Conservation (phyloP, 1,140 invertebrate species). For the Drosophila chauvacae region DNA sequence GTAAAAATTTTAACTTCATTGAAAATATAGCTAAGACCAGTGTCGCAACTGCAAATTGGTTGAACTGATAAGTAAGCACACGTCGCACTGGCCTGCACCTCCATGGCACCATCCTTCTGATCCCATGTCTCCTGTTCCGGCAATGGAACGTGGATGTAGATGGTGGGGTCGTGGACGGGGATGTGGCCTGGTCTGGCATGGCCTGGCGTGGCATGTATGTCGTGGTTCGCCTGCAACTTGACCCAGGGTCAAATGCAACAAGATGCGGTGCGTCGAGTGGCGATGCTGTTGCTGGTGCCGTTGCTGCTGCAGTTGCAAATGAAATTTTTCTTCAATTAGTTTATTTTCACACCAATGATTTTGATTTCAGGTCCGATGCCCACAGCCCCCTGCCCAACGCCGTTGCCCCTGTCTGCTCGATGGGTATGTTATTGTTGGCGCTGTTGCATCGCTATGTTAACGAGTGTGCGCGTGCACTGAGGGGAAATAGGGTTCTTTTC, state of each 20-base stretch:
- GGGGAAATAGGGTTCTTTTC: neutral
- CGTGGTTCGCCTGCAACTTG: conserved; percentile 61
- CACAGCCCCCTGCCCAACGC: neutral
- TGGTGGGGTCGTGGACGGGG: neutral
- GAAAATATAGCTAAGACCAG: neutral
- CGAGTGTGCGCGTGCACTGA: conserved; percentile 22
- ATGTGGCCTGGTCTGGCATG: conserved; percentile 17
- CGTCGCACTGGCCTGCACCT: conserved; percentile 23
- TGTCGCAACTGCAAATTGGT: conserved; percentile 44
- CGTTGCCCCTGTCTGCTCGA: conserved; percentile 10
- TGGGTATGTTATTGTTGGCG: conserved; percentile 41
- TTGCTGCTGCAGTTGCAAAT: conserved; percentile 51
- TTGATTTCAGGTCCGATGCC: conserved; percentile 70
- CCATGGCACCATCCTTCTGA: conserved; percentile 2
- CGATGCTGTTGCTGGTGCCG: conserved; percentile 24
- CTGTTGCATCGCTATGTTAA: conserved; percentile 53
- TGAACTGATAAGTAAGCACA: conserved; percentile 67
- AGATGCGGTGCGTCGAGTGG: conserved; percentile 59
- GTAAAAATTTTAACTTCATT: too few relatives aligned
- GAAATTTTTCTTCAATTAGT: conserved; percentile 83
- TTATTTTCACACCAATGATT: conserved; percentile 83
- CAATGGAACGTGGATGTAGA: conserved; percentile 9
- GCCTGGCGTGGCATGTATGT: conserved; percentile 21
- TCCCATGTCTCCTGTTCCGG: conserved; percentile 48
- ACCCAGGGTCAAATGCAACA: conserved; percentile 77